Conservation (phyloP, 2,888 invertebrate species). For the Andrena bicolor region DNA sequence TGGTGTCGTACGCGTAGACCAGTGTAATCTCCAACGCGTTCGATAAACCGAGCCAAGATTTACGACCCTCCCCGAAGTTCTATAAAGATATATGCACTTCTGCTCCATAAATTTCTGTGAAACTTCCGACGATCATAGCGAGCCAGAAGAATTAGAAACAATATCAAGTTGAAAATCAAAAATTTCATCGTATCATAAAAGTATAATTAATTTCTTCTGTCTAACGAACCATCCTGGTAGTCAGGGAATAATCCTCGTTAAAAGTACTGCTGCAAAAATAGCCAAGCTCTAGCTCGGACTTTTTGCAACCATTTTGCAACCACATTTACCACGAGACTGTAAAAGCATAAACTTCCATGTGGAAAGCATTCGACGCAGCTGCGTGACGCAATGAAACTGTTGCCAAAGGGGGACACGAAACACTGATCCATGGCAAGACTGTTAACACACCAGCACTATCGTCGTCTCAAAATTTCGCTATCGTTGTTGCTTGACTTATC, state of each 20-base stretch:
- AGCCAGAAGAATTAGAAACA: neutral
- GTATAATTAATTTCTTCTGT: too few relatives aligned
- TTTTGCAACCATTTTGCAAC: conserved; percentile 54
- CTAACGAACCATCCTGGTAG: neutral
- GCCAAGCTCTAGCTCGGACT: conserved; percentile 39
- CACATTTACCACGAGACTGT: conserved; percentile 32
- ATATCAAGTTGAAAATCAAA: neutral
- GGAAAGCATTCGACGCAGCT: conserved; percentile 35
- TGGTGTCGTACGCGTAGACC: conserved; percentile 19
- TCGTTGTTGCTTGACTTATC: conserved; percentile 69
- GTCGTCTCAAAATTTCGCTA: too few relatives aligned
- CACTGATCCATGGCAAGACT: conserved; percentile 28
- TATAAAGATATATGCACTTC: conserved; percentile 17
- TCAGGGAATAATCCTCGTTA: neutral
- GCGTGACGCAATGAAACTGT: conserved; percentile 25
- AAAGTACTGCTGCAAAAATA: neutral
- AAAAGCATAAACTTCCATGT: conserved; percentile 27
- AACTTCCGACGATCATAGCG: neutral
- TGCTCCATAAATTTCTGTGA: conserved; percentile 16
- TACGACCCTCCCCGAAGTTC: conserved; percentile 2
- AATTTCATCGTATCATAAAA: too few relatives aligned
- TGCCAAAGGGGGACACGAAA: conserved; percentile 2
- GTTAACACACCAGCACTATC: conserved; percentile 48
- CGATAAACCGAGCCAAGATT: conserved; percentile 13
- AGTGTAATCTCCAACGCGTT: conserved; percentile 27